Evolutionary conservation across 2,888 invertebrate genomes (phyloP), one percentile per base, ranked within the genome.

Genomic region (Hyposoter dolosus): DNA sequence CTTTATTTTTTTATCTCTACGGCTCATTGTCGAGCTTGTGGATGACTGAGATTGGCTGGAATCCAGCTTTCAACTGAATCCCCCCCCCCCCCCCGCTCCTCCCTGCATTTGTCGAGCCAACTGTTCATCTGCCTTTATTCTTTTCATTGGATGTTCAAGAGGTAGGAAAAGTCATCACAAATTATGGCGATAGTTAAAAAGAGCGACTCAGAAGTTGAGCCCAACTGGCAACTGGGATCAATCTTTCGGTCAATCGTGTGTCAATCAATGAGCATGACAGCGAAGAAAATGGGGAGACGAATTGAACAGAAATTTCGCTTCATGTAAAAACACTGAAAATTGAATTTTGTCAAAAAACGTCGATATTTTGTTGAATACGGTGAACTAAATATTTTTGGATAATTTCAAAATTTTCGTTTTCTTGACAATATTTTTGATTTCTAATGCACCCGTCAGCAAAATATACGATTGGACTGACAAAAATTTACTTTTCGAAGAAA

Each of bases 11-110:
- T 56, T 40, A 80, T 80, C 17, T 12, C 40, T 35, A 28, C 19
- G 50, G 32, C n/a, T 82, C 83, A 82, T 86, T 86, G 86, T 83
- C 83, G 82, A 50, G 76, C 72, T 77, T 50, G 66, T 40, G n/a
- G 35, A 65, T 60, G 53, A 75, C 71, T 45, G 45, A 53, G 72
- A 76, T 69, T 81, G 53, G 71, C 53, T 63, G 40, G 60, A 56
- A 69, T 60, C 53, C 68, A 78, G 69, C 77, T 15, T 63, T 69
- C 40, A 28, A 15, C 45, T 15, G 0, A 28, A 19, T 47, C 40
- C 17, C 45, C 47, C 15, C 65, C 15, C 15, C 9, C 23, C 32
- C 10, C 23, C 1, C 40, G 4, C 40, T 1, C 9, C 40, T 4
- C 35, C 35, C 3, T 32, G 23, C 32, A 43, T n/a, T 60, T 15